Conservation (phyloP, 2,888 invertebrate genomes). For the Crepidodera aurea region DNA sequence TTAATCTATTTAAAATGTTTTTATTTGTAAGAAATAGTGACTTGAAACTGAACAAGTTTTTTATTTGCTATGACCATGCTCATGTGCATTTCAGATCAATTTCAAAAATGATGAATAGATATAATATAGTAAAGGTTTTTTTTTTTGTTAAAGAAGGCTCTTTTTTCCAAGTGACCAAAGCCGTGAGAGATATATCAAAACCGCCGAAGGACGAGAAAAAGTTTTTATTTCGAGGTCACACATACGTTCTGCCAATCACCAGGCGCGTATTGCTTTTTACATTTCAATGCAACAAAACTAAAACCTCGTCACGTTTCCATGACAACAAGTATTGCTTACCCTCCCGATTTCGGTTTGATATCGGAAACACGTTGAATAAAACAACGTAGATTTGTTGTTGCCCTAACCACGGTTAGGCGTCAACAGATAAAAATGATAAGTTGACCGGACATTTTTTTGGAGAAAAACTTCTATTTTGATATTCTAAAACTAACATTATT, state of each 20-base stretch:
- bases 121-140: too few species aligned
- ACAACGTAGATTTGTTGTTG: slow-evolving; percentile 5
- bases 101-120: too few species aligned
- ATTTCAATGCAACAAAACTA: slow-evolving; percentile 18
- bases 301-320: slow-evolving; percentile 13
- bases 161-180: too few species aligned
- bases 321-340: slow-evolving; percentile 20
- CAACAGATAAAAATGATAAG: slow-evolving; percentile 3
- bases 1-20: too few species aligned
- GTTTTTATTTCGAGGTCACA: neutral
- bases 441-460: neutral
- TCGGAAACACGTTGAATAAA: slow-evolving; percentile 6
- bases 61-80: too few species aligned
- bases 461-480: slow-evolving; percentile 1
- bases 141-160: too few species aligned
- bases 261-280: slow-evolving; percentile 4
- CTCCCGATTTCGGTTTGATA: slow-evolving; percentile 8
- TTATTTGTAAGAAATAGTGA: too few species aligned
- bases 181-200: neutral
- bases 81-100: too few species aligned
- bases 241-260: neutral
- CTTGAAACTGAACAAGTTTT: too few species aligned
- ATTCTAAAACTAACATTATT: too few species aligned
- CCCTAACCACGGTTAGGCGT: neutral
- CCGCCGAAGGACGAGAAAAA: neutral